Evolutionary conservation across 1,140 invertebrate genomes (phyloP).

Genomic region (Drosophila azteca): DNA sequence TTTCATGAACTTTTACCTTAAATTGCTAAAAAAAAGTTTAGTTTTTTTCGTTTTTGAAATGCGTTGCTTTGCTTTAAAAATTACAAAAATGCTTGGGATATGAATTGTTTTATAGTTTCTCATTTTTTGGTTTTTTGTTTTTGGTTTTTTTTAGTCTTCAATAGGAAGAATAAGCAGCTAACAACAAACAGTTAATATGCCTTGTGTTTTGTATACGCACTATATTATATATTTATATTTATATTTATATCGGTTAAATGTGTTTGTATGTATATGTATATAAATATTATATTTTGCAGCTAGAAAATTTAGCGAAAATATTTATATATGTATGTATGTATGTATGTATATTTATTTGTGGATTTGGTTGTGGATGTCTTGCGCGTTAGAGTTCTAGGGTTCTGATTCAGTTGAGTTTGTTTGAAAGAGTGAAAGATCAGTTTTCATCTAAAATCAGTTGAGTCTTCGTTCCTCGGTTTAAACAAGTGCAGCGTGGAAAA

Average conservation of each 20-base stretch:
- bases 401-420: constrained; percentile 13
- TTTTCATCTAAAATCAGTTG: constrained; percentile 41
- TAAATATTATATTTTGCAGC: constrained; percentile 54
- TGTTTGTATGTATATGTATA: constrained; percentile 44
- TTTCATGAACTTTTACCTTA: constrained; percentile 37
- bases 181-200: constrained; percentile 77
- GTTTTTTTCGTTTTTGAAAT: constrained; percentile 18
- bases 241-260: constrained; percentile 38
- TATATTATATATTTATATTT: constrained; percentile 25
- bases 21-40: constrained; percentile 22
- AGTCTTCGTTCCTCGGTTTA: constrained; percentile 46
- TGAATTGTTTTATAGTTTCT: constrained; percentile 30
- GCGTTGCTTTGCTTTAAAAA: constrained; percentile 46
- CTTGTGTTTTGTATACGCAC: constrained; percentile 42
- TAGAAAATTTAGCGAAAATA: constrained; percentile 55
- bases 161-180: constrained; percentile 81
- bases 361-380: constrained; percentile 43
- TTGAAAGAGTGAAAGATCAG: constrained; percentile 6
- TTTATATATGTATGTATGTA: constrained; percentile 20
- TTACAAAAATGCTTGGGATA: constrained; percentile 52
- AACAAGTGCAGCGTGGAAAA: constrained; percentile 52
- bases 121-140: constrained; percentile 8
- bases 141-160: constrained; percentile 58
- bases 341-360: constrained; percentile 11
- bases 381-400: constrained; percentile 19